phyloP scores from a whole-genome alignment of 2,797 vertebrate genomes.

The Lithobates pipiens region DNA sequence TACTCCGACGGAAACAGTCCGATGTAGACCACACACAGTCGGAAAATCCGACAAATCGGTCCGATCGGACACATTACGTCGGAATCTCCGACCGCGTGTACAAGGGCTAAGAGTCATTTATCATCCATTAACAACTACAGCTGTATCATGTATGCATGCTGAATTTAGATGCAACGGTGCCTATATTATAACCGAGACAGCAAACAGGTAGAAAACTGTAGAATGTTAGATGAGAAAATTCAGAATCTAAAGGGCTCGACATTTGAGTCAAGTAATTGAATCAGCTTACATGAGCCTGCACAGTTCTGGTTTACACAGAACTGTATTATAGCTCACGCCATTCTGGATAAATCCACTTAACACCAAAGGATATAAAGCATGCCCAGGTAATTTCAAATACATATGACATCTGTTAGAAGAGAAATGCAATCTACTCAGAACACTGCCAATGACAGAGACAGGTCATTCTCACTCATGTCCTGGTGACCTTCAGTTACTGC shows the following conservation, averaged over 20 bases:
- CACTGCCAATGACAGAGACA: conserved; percentile 12
- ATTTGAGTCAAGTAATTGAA: conserved; percentile 28
- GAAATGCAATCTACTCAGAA: conserved; percentile 43
- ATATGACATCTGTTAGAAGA: conserved; percentile 42
- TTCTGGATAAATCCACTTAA: conserved; percentile 46
- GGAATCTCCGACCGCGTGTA: too few relatives aligned
- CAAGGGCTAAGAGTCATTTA: background rate
- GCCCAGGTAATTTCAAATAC: conserved; percentile 50
- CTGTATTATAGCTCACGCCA: conserved; percentile 20
- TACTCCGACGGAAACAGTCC: too few relatives aligned
- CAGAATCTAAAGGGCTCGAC: background rate
- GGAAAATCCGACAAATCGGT: too few relatives aligned
- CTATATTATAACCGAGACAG: background rate
- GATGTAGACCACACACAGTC: too few relatives aligned
- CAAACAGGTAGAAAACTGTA: background rate
- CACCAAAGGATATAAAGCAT: conserved; percentile 27
- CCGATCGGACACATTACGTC: too few relatives aligned
- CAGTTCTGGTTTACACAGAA: background rate
- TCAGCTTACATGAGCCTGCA: conserved; percentile 13
- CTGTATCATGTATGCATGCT: background rate
- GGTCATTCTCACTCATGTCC: conserved; percentile 27
- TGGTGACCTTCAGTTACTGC: conserved; percentile 1
- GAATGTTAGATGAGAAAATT: background rate
- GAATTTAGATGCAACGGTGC: background rate
- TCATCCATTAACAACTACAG: background rate